phyloP scores from a whole-genome alignment of 2,113 vertebrate genomes.

The Lasiurus cinereus region DNA sequence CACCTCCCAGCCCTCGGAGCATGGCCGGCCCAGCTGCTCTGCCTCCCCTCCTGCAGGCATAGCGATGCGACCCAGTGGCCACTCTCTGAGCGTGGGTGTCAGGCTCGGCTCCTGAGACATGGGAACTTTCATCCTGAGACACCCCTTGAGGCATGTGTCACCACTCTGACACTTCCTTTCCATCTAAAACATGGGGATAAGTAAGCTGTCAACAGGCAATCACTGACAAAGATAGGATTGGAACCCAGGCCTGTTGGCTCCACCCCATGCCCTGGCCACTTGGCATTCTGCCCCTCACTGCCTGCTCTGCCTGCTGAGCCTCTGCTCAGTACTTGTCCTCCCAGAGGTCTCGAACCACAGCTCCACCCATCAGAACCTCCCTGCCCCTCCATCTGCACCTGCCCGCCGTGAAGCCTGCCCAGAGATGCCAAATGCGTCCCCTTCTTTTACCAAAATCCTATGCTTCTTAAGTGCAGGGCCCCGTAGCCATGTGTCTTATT shows the following conservation, averaged over 20 bases:
- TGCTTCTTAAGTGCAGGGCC: background rate
- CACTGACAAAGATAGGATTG: background rate
- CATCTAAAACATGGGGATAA: background rate
- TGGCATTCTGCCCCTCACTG: background rate
- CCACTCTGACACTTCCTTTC: background rate
- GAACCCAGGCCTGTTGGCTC: background rate
- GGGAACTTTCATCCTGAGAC: background rate
- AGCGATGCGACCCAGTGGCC: background rate
- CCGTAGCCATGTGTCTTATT: background rate
- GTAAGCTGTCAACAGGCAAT: background rate
- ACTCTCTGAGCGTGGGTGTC: background rate
- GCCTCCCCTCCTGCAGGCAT: fast-evolving
- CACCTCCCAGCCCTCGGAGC: fast-evolving
- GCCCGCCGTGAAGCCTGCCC: fast-evolving
- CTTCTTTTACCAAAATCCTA: background rate
- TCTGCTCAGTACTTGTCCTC: background rate
- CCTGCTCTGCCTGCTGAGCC: too few relatives aligned
- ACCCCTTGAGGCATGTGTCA: background rate
- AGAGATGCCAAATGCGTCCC: background rate
- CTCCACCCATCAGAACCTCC: background rate
- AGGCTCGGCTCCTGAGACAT: background rate
- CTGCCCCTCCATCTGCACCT: fast-evolving
- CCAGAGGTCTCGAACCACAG: background rate
- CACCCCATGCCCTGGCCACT: background rate
- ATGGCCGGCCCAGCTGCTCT: background rate